Evolutionary conservation across 1,140 invertebrate genomes (phyloP), one percentile per base, ranked within the genome.

Genomic region (Panagrolaimus sp.): DNA sequence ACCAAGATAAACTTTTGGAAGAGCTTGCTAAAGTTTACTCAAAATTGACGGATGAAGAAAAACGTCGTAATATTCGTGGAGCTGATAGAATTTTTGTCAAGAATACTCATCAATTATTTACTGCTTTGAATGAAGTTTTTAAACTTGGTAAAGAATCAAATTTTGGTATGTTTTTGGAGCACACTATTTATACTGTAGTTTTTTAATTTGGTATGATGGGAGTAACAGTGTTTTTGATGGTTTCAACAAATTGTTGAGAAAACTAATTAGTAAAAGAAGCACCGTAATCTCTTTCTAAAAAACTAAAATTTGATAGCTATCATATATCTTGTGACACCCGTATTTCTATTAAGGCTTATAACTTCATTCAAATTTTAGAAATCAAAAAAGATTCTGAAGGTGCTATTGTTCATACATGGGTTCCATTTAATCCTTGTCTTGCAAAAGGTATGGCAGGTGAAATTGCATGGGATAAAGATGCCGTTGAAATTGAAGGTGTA

Each of bases 1-100:
- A 98, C 81, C 95, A 98, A 85, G 87, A 87, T 53, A 86, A 95
- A 71, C 86, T 99, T 23, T 91, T 95, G 79, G 89, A 89, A 76
- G 92, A 93, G 1, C 84, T 99, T 25, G 38, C 77, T 68, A 57
- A 80, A 78, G 77, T 82, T 8, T 80, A 80, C 63, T 67, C 77
- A 45, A 65, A 45, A 23, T 53, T 82, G 14, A 69, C 71, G 8
- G 67, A 69, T 1, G 79, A 81, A 9, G 79, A 81, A 65, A 74
- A 66, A 14, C 38, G 46, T 4, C 46, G 79, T 27, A 81, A 81
- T 68, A 63, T 53, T 43, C 66, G 31, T 16, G 80, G 79, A 5
- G 70, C 73, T 5, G 74, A 81, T 57, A 42, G 78, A 0, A 53
- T 81, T n/a, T 81, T 82, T 66, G 68, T 82, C 23, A 76, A 78